phyloP scores from a whole-genome alignment of 2,113 vertebrate species.

The Aplodontia rufa region DNA sequence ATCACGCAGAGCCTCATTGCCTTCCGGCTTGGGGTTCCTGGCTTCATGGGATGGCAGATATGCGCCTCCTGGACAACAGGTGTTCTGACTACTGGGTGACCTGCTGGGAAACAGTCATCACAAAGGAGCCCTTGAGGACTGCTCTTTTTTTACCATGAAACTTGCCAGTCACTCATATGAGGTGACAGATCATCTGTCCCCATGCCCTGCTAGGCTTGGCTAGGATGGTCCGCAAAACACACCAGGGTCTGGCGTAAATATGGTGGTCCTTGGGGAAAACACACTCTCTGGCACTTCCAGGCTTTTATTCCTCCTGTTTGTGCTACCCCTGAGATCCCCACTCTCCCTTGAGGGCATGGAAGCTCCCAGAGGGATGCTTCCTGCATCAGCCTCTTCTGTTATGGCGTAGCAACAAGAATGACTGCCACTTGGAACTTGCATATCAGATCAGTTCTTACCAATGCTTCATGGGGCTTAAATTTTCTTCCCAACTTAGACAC shows the following conservation, averaged over 20 bases:
- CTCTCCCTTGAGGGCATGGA: background rate
- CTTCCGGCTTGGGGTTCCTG: background rate
- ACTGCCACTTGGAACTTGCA: background rate
- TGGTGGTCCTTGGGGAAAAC: background rate
- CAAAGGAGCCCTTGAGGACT: background rate
- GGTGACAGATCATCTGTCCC: background rate
- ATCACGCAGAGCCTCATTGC: background rate
- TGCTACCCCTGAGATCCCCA: background rate
- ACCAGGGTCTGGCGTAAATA: too few species aligned
- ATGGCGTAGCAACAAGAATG: background rate
- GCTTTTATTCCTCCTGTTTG: background rate
- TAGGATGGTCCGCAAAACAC: background rate
- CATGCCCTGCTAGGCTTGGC: background rate
- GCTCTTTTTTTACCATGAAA: background rate
- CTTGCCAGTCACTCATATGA: background rate
- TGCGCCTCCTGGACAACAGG: background rate
- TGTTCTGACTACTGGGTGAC: background rate
- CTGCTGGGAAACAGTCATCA: slow-evolving; percentile 13
- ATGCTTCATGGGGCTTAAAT: background rate
- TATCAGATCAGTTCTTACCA: background rate
- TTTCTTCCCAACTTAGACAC: background rate
- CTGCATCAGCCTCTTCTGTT: background rate
- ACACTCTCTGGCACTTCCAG: background rate
- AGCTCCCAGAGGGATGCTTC: background rate
- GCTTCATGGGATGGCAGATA: background rate